Evolutionary conservation across 1,140 invertebrate species (phyloP).

Genomic region (Heterodera schachtii): DNA sequence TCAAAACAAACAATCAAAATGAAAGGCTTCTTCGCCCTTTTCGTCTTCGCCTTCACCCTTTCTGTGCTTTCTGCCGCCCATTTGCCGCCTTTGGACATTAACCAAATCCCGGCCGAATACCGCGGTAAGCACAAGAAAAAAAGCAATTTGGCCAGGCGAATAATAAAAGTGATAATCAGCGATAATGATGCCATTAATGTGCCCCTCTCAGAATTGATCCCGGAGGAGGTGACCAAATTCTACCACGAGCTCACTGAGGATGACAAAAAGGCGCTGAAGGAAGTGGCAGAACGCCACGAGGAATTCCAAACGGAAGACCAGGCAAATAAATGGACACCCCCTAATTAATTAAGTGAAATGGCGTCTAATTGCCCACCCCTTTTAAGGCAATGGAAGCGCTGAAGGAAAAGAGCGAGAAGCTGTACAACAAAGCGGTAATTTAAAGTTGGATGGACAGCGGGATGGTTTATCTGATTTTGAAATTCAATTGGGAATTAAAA

Average conservation of each 20-base stretch:
- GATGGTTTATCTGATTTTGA: no score
- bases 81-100: conserved; percentile 1
- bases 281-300: conserved; percentile 47
- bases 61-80: not conserved
- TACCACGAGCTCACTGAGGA: conserved; percentile 53
- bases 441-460: no score
- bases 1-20: no score
- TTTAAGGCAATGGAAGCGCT: conserved; percentile 48
- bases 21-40: no score
- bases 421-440: conserved; percentile 28
- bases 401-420: conserved; percentile 54
- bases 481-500: no score
- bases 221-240: conserved; percentile 51
- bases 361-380: not conserved
- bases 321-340: conserved; percentile 32
- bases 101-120: conserved; percentile 23
- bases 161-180: no score
- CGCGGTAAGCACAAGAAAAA: not conserved
- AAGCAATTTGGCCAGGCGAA: no score
- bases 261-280: conserved; percentile 52
- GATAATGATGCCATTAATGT: no score
- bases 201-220: conserved; percentile 41
- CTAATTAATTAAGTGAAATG: no score
- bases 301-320: conserved; percentile 42
- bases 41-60: no score